Percentiles rank a stretch among this genome's conserved stretches.
Conservation (phyloP, 1,140 invertebrate genomes). For the Leptoteleia sp. region DNA sequence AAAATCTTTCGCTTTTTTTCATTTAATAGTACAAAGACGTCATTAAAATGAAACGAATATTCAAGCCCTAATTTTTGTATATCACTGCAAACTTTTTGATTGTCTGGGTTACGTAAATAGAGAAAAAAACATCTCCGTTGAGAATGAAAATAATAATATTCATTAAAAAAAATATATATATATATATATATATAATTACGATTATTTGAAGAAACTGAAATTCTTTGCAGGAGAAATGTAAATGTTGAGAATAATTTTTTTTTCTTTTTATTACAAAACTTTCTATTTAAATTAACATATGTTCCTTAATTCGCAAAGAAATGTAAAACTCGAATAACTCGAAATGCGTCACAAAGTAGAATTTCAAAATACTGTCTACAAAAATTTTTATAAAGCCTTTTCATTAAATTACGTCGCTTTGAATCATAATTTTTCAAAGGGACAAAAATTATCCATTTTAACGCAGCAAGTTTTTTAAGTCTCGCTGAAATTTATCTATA, state of each 20-base stretch:
- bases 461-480: slow-evolving; percentile 10
- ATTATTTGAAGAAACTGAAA: too few species aligned
- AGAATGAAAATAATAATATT: too few species aligned
- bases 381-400: slow-evolving; percentile 29
- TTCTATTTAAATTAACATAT: slow-evolving; percentile 33
- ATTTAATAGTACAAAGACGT: too few species aligned
- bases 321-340: slow-evolving; percentile 36
- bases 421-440: slow-evolving; percentile 52
- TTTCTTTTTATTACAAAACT: slow-evolving; percentile 18
- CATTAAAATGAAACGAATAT: too few species aligned
- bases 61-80: slow-evolving; percentile 17
- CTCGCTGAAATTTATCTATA: neutral
- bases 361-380: slow-evolving; percentile 41
- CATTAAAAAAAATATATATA: too few species aligned
- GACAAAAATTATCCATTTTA: slow-evolving; percentile 37
- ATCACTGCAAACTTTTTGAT: neutral
- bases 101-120: neutral
- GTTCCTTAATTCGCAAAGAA: slow-evolving; percentile 52
- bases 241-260: slow-evolving; percentile 17
- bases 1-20: too few species aligned
- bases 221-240: too few species aligned
- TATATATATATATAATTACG: too few species aligned
- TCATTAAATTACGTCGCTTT: slow-evolving; percentile 45
- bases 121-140: too few species aligned
- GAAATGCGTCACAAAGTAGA: slow-evolving; percentile 28